A percentile compares a stretch with the other conserved stretches of the same genome.
phyloP scores from a whole-genome alignment of 1,140 invertebrate genomes.

The Chironomus tepperi region DNA sequence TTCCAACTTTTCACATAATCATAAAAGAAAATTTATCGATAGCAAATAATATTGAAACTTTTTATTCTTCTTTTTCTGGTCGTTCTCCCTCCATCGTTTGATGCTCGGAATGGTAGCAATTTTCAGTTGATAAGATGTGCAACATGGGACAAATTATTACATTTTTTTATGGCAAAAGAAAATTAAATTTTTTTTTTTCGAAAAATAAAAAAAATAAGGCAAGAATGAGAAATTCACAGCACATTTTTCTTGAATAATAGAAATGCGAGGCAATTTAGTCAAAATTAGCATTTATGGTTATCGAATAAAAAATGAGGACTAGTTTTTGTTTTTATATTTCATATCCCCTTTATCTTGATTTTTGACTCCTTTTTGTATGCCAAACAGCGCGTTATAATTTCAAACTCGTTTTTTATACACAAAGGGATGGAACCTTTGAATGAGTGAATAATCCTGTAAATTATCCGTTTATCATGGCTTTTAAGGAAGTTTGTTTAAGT shows the following conservation, averaged over 20 bases:
- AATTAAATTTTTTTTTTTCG: not conserved
- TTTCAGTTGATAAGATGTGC: constrained; percentile 14
- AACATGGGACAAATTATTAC: constrained; percentile 16
- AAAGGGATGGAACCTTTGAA: too few relatives aligned
- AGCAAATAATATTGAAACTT: not conserved
- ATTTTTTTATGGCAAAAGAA: not conserved
- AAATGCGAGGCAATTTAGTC: constrained; percentile 13
- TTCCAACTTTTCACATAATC: too few relatives aligned
- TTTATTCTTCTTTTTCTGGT: not conserved
- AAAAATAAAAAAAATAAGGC: not conserved
- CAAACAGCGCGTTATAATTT: too few relatives aligned
- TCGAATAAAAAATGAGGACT: constrained; percentile 5
- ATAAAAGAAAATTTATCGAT: too few relatives aligned
- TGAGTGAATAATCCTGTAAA: too few relatives aligned
- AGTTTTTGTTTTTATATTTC: not conserved
- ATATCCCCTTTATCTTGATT: not conserved
- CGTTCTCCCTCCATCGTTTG: not conserved
- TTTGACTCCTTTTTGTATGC: not conserved
- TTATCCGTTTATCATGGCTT: too few relatives aligned
- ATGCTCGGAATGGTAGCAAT: not conserved
- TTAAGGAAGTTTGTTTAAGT: too few relatives aligned
- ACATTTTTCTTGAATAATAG: not conserved
- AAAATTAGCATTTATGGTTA: constrained; percentile 19
- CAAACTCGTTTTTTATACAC: too few relatives aligned
- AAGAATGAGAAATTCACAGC: not conserved